A percentile compares a stretch with the other conserved stretches of the same genome.
Conservation (phyloP, 2,113 vertebrate genomes). For the Hippocampus comes region DNA sequence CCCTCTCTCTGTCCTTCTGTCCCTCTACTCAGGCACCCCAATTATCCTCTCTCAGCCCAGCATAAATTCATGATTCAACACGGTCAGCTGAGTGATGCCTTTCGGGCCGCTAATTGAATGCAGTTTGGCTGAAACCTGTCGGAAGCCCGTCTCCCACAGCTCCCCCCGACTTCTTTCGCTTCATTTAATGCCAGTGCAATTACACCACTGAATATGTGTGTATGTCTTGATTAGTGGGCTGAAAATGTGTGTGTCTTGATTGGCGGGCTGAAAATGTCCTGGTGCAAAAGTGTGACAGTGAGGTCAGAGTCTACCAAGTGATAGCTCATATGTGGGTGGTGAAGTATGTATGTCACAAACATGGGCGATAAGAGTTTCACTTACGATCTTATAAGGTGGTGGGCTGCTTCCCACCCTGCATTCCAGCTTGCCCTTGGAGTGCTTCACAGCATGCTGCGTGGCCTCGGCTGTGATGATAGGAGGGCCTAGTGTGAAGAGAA, state of each 20-base stretch:
- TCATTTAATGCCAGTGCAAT: slow-evolving; percentile 33
- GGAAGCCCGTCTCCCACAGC: slow-evolving; percentile 28
- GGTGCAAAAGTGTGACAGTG: slow-evolving; percentile 46
- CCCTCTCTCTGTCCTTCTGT: slow-evolving; percentile 49
- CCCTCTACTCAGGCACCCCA: slow-evolving; percentile 62
- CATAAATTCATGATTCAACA: slow-evolving; percentile 51
- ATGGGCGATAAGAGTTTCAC: slow-evolving; percentile 44
- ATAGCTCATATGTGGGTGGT: slow-evolving; percentile 16
- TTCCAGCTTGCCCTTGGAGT: slow-evolving; percentile 82
- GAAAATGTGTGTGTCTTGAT: slow-evolving; percentile 20
- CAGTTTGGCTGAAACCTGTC: slow-evolving; percentile 30
- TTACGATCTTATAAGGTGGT: slow-evolving; percentile 85
- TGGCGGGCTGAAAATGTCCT: slow-evolving; percentile 23
- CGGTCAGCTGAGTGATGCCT: slow-evolving; percentile 60
- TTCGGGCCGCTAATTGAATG: slow-evolving; percentile 59
- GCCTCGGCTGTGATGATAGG: slow-evolving; percentile 81
- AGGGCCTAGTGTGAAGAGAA: slow-evolving; percentile 72
- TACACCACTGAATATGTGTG: slow-evolving; percentile 34
- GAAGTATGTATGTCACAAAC: slow-evolving; percentile 6
- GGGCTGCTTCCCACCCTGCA: slow-evolving; percentile 84
- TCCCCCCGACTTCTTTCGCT: slow-evolving; percentile 27
- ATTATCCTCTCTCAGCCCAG: slow-evolving; percentile 64
- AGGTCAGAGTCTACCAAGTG: slow-evolving; percentile 40
- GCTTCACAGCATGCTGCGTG: slow-evolving; percentile 78
- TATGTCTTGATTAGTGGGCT: slow-evolving; percentile 22